phyloP scores from a whole-genome alignment of 2,888 invertebrate genomes.

The Ormia ochracea region DNA sequence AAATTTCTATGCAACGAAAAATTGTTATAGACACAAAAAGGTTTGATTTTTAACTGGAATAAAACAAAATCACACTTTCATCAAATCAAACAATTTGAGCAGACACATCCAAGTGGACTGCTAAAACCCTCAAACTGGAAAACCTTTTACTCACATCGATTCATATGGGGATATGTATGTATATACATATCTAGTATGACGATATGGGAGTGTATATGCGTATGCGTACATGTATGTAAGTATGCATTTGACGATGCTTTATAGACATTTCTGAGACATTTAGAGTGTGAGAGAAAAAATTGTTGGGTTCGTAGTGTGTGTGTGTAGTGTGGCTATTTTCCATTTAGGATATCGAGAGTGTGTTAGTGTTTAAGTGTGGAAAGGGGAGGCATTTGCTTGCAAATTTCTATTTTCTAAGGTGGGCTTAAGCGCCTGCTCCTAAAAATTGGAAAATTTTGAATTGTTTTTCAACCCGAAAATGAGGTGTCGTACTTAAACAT shows the following conservation, averaged over 20 bases:
- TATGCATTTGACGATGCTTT: no score
- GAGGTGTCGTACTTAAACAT: constrained; percentile 25
- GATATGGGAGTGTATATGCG: neutral
- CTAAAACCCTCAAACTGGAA: constrained; percentile 16
- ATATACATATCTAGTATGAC: no score
- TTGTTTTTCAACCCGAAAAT: constrained; percentile 40
- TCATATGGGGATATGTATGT: no score
- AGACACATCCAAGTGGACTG: neutral
- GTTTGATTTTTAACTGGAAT: constrained; percentile 36
- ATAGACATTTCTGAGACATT: constrained; percentile 61
- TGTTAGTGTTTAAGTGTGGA: neutral
- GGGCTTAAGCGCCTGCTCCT: constrained; percentile 62
- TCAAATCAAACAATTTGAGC: neutral
- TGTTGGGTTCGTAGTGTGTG: neutral
- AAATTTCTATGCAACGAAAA: constrained; percentile 54
- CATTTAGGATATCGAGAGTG: constrained; percentile 35
- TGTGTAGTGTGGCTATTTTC: neutral
- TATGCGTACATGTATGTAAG: constrained; percentile 19
- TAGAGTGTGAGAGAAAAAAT: constrained; percentile 50
- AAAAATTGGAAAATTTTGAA: constrained; percentile 57
- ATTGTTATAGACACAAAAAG: constrained; percentile 65
- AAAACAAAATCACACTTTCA: constrained; percentile 6
- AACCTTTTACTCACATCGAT: neutral
- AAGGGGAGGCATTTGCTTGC: neutral
- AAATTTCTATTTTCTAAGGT: constrained; percentile 18